Evolutionary conservation across 2,113 vertebrate genomes (phyloP), one percentile per base, ranked within the genome.

Genomic region (Sander lucioperca): DNA sequence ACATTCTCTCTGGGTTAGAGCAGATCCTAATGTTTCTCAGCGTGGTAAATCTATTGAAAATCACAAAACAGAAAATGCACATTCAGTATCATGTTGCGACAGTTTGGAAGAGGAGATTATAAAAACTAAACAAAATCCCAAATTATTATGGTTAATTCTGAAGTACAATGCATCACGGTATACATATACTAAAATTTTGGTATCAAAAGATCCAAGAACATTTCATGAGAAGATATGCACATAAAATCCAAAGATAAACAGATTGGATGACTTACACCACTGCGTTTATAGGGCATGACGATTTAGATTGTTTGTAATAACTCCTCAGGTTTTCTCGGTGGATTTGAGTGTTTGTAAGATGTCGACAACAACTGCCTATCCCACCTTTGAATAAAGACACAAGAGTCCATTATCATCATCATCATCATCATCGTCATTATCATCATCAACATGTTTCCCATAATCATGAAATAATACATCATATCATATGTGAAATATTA

Each of bases 201-300:
- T 43, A n/a, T 82, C 0, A 21, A 57, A 48, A 27, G 4, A 47
- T 27, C 25, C 1, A 48, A 1, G 2, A 4, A n/a, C 6, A 56
- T 3, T 4, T 14, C 2, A 53, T 59, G 15, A 77, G 4, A 47
- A 59, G 12, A 1, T 57, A 9, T 69, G 12, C 5, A 43, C 19
- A 58, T n/a, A 45, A 68, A 69, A 54, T 39, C 3, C 11, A 50
- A 56, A 1, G 47, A 56, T 19, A 48, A 43, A 53, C n/a, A 8
- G 12, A 50, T 3, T 25, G 39, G 10, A 12, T 50, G 11, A 93
- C 94, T 93, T 89, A 96, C 95, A 92, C 91, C 21, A 95, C 91
- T 69, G 83, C 93, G 0, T 57, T 0, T 3, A 91, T 4, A 6
- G 48, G 18, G 56, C 94, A 95, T 0, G 84, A 1, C 0, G 81